Evolutionary conservation across 2,113 vertebrate genomes (phyloP).

Genomic region (Corydoras maculifer): DNA sequence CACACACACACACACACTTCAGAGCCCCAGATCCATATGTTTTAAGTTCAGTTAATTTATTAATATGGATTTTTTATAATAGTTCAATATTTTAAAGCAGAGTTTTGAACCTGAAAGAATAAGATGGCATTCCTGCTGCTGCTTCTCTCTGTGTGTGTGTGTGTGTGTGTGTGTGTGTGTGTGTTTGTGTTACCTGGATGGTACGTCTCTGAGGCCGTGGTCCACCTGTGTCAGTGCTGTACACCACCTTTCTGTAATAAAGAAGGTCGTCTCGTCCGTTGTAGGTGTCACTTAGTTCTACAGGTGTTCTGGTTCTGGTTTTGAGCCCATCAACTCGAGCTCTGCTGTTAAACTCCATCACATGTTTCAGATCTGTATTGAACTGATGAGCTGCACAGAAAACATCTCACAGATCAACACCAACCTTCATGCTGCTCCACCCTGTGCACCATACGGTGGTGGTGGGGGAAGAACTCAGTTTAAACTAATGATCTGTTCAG

Average conservation of each 20-base stretch:
- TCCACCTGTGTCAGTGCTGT: conserved; percentile 43
- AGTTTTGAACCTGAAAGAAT: too few relatives aligned
- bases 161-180: conserved; percentile 12
- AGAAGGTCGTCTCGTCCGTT: conserved; percentile 72
- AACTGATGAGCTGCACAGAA: conserved; percentile 67
- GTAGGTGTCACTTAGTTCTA: conserved; percentile 70
- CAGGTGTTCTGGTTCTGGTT: conserved; percentile 54
- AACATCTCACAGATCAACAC: neutral
- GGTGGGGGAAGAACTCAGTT: too few relatives aligned
- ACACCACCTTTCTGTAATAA: conserved; percentile 54
- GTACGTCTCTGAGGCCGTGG: conserved; percentile 31
- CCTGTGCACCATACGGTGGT: too few relatives aligned
- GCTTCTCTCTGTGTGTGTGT: too few relatives aligned
- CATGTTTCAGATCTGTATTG: conserved; percentile 54
- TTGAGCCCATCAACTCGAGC: conserved; percentile 64
- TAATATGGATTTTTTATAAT: too few relatives aligned
- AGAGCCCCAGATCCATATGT: too few relatives aligned
- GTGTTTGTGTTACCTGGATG: conserved; percentile 39
- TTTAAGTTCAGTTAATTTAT: too few relatives aligned
- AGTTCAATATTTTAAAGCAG: too few relatives aligned
- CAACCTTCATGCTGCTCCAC: neutral
- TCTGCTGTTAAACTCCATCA: conserved; percentile 73
- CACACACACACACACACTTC: too few relatives aligned
- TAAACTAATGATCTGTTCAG: neutral
- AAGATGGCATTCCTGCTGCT: too few relatives aligned